Evolutionary conservation across 2,888 invertebrate genomes (phyloP), one percentile per base, ranked within the genome.

Genomic region (Lepidochrysops patricia): DNA sequence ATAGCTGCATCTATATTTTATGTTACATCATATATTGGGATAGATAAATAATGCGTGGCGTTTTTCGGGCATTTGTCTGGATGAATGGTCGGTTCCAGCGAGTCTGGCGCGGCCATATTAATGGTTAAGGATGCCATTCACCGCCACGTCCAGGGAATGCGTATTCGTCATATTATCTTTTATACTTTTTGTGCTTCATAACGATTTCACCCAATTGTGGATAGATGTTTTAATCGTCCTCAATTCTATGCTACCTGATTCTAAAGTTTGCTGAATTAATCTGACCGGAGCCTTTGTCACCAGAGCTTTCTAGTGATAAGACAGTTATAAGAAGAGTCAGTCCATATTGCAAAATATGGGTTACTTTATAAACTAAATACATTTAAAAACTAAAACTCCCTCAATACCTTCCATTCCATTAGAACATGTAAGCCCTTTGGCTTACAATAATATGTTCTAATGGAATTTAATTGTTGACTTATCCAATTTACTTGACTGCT

Each of bases 1-100:
- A 4, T 23, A 6, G 2, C n/a, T 50, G 50, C 6, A n/a, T 54
- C 54, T 54, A 32, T 12, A 32, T 12, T 54, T 54, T 54, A 23
- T 54, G 15, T 32, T 12, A 32, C 32, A 54, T 54, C 54, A 19
- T 1, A 7, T 32, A 15, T 80, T 73, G 75, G 76, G 74, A 76
- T 79, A 81, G 81, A 86, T 85, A 85, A 86, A 86, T 85, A 84
- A 85, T 77, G 75, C 71, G 72, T 66, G 72, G 68, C 70, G 75
- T 82, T 82, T 81, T 79, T 75, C 70, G 68, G 68, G 70, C 70
- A 72, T 80, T 81, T 79, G 74, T 81, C 75, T 70, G 69, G 68
- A 69, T 82, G 77, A 80, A 81, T 80, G 76, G 75, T 69, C 68
- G 84, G 82, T 85, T 84, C 88, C 87, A 82, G 70, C 68, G 69